Conservation (phyloP, 1,140 invertebrate genomes). For the Orussus abietinus region DNA sequence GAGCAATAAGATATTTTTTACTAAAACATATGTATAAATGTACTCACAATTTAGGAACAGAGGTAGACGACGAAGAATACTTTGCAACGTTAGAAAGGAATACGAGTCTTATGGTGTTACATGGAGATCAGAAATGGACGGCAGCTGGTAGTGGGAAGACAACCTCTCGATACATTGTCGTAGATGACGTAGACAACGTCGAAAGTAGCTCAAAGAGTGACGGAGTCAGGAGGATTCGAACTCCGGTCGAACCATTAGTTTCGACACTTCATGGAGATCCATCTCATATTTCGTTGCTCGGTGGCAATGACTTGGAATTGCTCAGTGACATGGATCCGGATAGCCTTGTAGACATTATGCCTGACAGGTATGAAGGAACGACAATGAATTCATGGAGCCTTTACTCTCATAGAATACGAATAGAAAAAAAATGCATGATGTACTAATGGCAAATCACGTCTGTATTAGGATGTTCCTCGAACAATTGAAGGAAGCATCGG, state of each 20-base stretch:
- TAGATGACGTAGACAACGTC: conserved; percentile 67
- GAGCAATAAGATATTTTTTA: too few relatives aligned
- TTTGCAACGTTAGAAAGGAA: conserved; percentile 79
- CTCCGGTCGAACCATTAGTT: conserved; percentile 55
- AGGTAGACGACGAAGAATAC: conserved; percentile 85
- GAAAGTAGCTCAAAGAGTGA: conserved; percentile 51
- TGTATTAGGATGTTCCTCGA: conserved; percentile 61
- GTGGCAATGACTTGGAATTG: conserved; percentile 73
- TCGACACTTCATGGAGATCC: conserved; percentile 72
- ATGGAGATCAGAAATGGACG: conserved; percentile 70
- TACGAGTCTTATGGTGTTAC: conserved; percentile 75
- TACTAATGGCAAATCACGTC: too few relatives aligned
- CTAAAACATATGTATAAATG: conserved; percentile 1
- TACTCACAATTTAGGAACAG: conserved; percentile 58
- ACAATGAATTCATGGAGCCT: not conserved
- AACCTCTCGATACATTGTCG: conserved; percentile 56
- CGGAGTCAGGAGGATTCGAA: conserved; percentile 51
- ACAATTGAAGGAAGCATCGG: conserved; percentile 77
- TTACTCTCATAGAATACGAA: too few relatives aligned
- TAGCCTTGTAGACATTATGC: conserved; percentile 71
- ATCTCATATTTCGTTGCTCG: conserved; percentile 75
- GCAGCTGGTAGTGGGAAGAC: conserved; percentile 41
- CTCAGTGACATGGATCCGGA: conserved; percentile 83
- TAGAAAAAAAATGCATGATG: not conserved
- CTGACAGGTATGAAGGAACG: conserved; percentile 60